These are phyloP conservation scores for Nymphalis c-album DNA, from an alignment of 2,888 invertebrate species.

Conservation along the genomic window DNA sequence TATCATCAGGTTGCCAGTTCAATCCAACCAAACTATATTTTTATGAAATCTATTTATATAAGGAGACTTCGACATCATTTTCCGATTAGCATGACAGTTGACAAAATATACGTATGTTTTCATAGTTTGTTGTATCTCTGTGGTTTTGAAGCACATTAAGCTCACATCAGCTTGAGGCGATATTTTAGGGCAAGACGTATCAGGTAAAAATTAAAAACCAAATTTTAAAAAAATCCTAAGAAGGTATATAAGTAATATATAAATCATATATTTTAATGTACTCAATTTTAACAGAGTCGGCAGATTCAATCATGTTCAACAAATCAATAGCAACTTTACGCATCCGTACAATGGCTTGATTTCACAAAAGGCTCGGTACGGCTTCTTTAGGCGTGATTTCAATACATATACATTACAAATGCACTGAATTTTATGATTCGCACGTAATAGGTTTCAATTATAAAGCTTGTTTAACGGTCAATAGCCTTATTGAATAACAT, in stretches of 20 bases:
- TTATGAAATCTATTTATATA: too few species aligned
- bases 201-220: too few species aligned
- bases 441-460: conserved; percentile 26
- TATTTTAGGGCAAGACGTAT: too few species aligned
- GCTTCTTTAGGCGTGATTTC: conserved; percentile 49
- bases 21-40: too few species aligned
- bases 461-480: conserved; percentile 20
- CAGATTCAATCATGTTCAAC: not conserved
- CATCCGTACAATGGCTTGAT: conserved; percentile 61
- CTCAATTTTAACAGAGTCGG: not conserved
- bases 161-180: too few species aligned
- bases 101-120: too few species aligned
- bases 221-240: not conserved
- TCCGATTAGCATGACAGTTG: too few species aligned
- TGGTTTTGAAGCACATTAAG: too few species aligned
- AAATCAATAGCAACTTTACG: conserved; percentile 37
- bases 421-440: conserved; percentile 30
- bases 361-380: conserved; percentile 53
- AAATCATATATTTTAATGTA: not conserved
- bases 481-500: conserved; percentile 1
- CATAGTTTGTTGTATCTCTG: too few species aligned
- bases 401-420: conserved; percentile 32
- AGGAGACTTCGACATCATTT: too few species aligned
- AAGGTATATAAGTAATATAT: too few species aligned
- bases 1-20: too few species aligned